phyloP scores from a whole-genome alignment of 2,888 invertebrate genomes.

The Psylliodes chrysocephalus region DNA sequence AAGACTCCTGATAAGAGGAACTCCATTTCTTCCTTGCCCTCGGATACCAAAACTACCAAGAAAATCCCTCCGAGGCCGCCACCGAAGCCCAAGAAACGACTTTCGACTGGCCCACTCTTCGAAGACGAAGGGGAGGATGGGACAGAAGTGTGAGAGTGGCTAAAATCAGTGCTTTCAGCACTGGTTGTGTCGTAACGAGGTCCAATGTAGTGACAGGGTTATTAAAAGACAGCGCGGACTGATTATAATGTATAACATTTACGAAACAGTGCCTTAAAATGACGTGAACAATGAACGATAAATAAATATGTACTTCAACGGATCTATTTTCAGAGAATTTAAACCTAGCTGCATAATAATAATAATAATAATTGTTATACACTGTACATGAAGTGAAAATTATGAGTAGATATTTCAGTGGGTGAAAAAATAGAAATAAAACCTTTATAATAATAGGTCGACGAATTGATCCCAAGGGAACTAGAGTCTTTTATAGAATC shows the following conservation, averaged over 20 bases:
- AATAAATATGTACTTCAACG: conserved; percentile 32
- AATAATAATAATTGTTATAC: too few relatives aligned
- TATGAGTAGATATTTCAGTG: too few relatives aligned
- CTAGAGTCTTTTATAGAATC: too few relatives aligned
- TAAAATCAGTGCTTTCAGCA: conserved; percentile 60
- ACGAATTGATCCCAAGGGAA: too few relatives aligned
- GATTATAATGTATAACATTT: conserved; percentile 12
- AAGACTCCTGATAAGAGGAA: conserved; percentile 65
- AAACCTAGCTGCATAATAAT: too few relatives aligned
- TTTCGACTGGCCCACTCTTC: conserved; percentile 79
- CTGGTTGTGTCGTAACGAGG: conserved; percentile 54
- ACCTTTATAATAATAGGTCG: too few relatives aligned
- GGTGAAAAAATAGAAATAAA: too few relatives aligned
- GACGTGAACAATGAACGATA: conserved; percentile 33
- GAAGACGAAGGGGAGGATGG: conserved; percentile 91
- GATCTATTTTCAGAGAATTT: conserved; percentile 28
- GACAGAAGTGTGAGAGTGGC: conserved; percentile 81
- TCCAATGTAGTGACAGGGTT: conserved; percentile 42
- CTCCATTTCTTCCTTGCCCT: conserved; percentile 53
- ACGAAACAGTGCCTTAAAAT: conserved; percentile 44
- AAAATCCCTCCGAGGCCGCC: conserved; percentile 87
- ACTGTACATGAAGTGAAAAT: too few relatives aligned
- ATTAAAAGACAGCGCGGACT: conserved; percentile 21
- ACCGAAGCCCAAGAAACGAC: conserved; percentile 84
- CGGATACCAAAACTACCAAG: conserved; percentile 65